Evolutionary conservation across 2,113 vertebrate genomes (phyloP).

Genomic region (Scophthalmus maximus): DNA sequence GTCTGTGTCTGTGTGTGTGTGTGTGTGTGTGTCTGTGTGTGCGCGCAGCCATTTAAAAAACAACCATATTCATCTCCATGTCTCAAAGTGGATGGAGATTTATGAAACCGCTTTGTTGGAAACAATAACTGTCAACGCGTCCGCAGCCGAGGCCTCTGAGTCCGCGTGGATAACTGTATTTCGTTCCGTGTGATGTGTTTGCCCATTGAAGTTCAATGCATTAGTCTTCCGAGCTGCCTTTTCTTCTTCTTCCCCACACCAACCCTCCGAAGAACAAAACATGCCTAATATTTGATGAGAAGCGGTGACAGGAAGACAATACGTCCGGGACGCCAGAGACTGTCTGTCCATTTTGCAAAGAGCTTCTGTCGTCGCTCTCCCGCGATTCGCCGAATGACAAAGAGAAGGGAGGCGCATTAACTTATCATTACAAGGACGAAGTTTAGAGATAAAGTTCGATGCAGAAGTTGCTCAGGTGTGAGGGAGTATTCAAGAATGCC

Average conservation of each 20-base stretch:
- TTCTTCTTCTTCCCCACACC: not conserved
- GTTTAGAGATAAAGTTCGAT: slow-evolving; percentile 52
- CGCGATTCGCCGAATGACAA: not conserved
- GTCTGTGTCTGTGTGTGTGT: no score
- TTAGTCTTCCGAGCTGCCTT: slow-evolving; percentile 23
- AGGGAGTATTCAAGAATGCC: slow-evolving; percentile 1
- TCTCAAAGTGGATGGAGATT: slow-evolving; percentile 25
- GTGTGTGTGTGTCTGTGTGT: not conserved
- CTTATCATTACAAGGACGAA: slow-evolving; percentile 9
- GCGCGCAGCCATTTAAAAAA: not conserved
- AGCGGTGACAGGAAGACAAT: slow-evolving; percentile 46
- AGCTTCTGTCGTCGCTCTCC: slow-evolving; percentile 29
- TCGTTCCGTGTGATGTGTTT: slow-evolving; percentile 54
- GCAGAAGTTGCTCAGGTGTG: slow-evolving; percentile 28
- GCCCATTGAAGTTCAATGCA: slow-evolving; percentile 60
- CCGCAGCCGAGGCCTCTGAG: slow-evolving; percentile 13
- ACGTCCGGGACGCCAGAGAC: slow-evolving; percentile 35
- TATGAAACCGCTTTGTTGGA: slow-evolving; percentile 48
- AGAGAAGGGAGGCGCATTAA: no score
- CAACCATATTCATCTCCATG: slow-evolving; percentile 11
- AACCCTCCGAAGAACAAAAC: slow-evolving; percentile 30
- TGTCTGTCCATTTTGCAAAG: no score
- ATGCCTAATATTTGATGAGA: slow-evolving; percentile 63
- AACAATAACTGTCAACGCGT: slow-evolving; percentile 47
- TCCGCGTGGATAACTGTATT: slow-evolving; percentile 34